Conservation (phyloP, 2,888 invertebrate genomes). For the Cheilosia variabilis region DNA sequence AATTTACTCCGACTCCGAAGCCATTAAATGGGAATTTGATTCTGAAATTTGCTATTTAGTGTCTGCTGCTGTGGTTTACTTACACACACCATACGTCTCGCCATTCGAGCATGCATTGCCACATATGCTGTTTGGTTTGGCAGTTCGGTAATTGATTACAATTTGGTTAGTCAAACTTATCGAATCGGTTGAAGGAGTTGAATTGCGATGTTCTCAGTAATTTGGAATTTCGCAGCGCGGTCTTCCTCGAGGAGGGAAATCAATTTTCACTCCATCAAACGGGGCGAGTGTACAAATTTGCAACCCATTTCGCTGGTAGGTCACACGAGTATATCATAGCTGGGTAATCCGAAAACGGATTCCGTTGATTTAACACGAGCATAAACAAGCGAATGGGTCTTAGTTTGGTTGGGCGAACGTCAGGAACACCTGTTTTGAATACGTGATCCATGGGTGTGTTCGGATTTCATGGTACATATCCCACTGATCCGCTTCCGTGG, state of each 20-base stretch:
- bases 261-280: conserved; percentile 41
- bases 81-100: not conserved
- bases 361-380: conserved; percentile 54
- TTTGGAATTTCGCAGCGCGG: not conserved
- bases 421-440: conserved; percentile 61
- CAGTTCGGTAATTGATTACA: conserved; percentile 9
- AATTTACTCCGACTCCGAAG: conserved; percentile 35
- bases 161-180: conserved; percentile 6
- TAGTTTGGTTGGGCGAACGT: conserved; percentile 39
- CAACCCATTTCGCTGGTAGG: not conserved
- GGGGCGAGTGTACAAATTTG: not conserved
- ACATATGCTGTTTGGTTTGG: not conserved
- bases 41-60: conserved; percentile 11
- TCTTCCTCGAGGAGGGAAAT: conserved; percentile 11
- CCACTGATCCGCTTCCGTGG: conserved; percentile 20
- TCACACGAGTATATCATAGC: conserved; percentile 26
- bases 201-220: conserved; percentile 7
- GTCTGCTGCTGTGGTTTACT: not conserved
- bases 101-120: not conserved
- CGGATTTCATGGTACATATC: conserved; percentile 9
- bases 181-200: conserved; percentile 18
- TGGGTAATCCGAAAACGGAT: conserved; percentile 49
- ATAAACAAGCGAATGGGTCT: conserved; percentile 56
- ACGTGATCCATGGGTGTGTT: conserved; percentile 49
- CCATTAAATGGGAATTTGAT: conserved; percentile 34